A percentile compares a stretch with the other conserved stretches of the same genome.
Evolutionary conservation across 2,888 invertebrate species (phyloP).

Genomic region (Listrodromus nycthemerus): DNA sequence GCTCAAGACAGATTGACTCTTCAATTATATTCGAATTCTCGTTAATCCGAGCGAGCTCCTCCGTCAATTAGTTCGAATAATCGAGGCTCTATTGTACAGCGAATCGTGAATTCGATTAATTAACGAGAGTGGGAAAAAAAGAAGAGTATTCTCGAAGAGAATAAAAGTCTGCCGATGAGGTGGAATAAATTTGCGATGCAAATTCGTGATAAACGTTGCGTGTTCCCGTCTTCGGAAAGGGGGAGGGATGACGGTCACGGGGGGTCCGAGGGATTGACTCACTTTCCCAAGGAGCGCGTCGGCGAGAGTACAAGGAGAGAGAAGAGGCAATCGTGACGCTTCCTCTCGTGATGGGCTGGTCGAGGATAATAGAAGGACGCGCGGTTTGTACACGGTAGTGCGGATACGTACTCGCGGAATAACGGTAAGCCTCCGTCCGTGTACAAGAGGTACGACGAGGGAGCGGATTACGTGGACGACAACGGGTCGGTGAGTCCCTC

Average conservation of each 20-base stretch:
- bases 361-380: constrained; percentile 23
- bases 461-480: constrained; percentile 14
- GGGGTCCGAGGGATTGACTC: constrained; percentile 15
- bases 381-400: constrained; percentile 16
- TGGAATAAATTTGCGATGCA: constrained; percentile 49
- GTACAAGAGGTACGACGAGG: not conserved
- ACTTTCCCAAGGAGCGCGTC: constrained; percentile 41
- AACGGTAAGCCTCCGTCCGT: constrained; percentile 30
- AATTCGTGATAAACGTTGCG: constrained; percentile 32
- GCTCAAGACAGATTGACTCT: no score
- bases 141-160: not conserved
- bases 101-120: constrained; percentile 32
- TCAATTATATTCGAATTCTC: no score
- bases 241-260: not conserved
- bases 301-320: constrained; percentile 34
- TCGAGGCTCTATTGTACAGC: no score
- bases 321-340: constrained; percentile 12
- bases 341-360: not conserved
- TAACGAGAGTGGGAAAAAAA: constrained; percentile 10
- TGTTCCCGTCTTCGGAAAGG: not conserved
- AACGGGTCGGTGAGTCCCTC: constrained; percentile 12
- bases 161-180: constrained; percentile 26
- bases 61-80: no score
- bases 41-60: no score
- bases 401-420: constrained; percentile 28